Conservation (phyloP, 2,888 invertebrate genomes). For the Pandemis corylana region DNA sequence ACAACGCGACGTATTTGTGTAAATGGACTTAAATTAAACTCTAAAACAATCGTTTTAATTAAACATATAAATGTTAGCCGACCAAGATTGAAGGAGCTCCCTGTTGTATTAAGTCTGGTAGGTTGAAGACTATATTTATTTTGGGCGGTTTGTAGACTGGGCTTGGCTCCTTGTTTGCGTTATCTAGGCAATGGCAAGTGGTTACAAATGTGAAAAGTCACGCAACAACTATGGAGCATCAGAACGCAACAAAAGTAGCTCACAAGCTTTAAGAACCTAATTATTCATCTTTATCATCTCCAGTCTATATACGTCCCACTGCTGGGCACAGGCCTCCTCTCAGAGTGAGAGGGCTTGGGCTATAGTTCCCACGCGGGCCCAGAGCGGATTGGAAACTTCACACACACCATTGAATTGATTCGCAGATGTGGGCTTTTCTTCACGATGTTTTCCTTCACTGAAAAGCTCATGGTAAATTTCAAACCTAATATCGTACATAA, state of each 20-base stretch:
- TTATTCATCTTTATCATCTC: too few relatives aligned
- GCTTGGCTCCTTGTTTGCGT: slow-evolving; percentile 56
- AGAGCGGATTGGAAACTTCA: too few relatives aligned
- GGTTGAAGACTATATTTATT: slow-evolving; percentile 5
- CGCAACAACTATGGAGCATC: slow-evolving; percentile 58
- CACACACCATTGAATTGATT: too few relatives aligned
- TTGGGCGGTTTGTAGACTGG: slow-evolving; percentile 18
- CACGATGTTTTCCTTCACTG: too few relatives aligned
- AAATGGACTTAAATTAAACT: slow-evolving; percentile 60
- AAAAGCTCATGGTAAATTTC: too few relatives aligned
- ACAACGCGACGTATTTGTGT: slow-evolving; percentile 53
- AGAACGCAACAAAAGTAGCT: neutral
- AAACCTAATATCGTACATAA: too few relatives aligned
- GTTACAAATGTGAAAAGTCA: slow-evolving; percentile 78
- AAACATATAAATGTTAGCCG: slow-evolving; percentile 57
- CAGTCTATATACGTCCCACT: too few relatives aligned
- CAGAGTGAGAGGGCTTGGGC: too few relatives aligned
- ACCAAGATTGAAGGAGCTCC: slow-evolving; percentile 19
- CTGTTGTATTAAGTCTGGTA: neutral
- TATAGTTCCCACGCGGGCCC: too few relatives aligned
- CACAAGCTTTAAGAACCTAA: neutral
- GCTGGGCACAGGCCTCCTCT: too few relatives aligned
- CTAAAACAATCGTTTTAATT: slow-evolving; percentile 65
- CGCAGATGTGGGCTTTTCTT: too few relatives aligned
- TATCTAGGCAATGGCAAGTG: slow-evolving; percentile 63